phyloP scores from a whole-genome alignment of 35 echinoderm and acorn worm species.

The Lytechinus variegatus region DNA sequence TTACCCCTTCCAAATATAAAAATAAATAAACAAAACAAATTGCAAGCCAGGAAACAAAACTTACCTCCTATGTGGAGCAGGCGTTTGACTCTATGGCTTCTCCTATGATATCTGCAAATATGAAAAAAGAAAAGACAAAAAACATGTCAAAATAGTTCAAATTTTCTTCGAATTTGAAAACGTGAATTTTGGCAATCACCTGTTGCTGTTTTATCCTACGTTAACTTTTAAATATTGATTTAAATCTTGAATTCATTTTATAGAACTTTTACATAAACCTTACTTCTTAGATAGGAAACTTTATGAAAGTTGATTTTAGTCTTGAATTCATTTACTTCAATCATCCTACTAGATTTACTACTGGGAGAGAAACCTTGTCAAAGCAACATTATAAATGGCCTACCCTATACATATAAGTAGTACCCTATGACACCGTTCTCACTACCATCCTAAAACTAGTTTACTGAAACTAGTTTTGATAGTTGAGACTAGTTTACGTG shows the following conservation, averaged over 20 bases:
- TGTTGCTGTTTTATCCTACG: neutral
- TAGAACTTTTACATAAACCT: too few relatives aligned
- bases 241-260: neutral
- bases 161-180: too few relatives aligned
- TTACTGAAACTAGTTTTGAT: too few relatives aligned
- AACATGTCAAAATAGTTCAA: neutral
- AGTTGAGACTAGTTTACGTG: too few relatives aligned
- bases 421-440: too few relatives aligned
- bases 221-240: neutral
- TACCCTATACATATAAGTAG: neutral
- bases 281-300: too few relatives aligned
- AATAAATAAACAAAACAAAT: too few relatives aligned
- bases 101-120: neutral
- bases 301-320: too few relatives aligned
- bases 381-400: neutral
- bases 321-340: neutral
- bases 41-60: neutral
- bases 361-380: neutral
- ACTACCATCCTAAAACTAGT: too few relatives aligned
- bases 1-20: too few relatives aligned
- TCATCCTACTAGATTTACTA: neutral
- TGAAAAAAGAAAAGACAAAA: neutral
- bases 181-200: neutral
- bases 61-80: neutral
- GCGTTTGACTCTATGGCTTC: neutral